A percentile compares a stretch with the other conserved stretches of the same genome.
phyloP scores from a whole-genome alignment of 1,140 invertebrate species.

The Diploscapter pachys region DNA sequence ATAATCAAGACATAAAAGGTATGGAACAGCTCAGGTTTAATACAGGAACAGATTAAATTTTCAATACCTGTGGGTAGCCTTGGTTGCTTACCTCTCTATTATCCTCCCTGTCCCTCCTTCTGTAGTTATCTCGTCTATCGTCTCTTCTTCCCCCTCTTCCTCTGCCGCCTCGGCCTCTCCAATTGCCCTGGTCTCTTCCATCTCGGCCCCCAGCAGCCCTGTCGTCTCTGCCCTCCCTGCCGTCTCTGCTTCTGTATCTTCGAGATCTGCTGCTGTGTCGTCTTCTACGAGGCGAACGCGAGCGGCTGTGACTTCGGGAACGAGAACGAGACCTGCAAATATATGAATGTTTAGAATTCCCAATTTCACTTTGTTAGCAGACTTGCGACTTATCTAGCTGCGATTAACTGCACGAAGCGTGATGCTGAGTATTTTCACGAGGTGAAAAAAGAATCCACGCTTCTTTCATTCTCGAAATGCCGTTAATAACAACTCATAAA shows the following conservation, averaged over 20 bases:
- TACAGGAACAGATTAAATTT: neutral
- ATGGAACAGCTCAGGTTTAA: no score
- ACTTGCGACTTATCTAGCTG: no score
- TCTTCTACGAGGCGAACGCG: slow-evolving; percentile 7
- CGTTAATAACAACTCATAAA: neutral
- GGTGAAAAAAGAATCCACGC: no score
- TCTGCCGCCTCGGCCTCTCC: slow-evolving; percentile 7
- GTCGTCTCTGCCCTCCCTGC: slow-evolving; percentile 3
- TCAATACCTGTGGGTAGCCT: neutral
- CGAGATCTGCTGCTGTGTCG: neutral
- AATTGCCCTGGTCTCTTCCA: neutral
- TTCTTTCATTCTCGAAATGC: neutral
- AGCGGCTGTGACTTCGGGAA: neutral
- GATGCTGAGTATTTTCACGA: no score
- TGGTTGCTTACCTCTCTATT: neutral
- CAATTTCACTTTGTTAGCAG: no score
- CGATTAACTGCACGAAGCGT: no score
- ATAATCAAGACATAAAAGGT: no score
- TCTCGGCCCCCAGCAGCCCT: neutral
- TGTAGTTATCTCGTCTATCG: slow-evolving; percentile 6
- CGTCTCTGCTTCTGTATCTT: neutral
- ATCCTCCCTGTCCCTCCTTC: neutral
- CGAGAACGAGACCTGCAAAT: no score
- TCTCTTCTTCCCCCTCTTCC: neutral
- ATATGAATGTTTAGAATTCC: no score